Base-by-base conservation (phyloP, 2,888 invertebrate species). In the Dendrolimus pini region DNA sequence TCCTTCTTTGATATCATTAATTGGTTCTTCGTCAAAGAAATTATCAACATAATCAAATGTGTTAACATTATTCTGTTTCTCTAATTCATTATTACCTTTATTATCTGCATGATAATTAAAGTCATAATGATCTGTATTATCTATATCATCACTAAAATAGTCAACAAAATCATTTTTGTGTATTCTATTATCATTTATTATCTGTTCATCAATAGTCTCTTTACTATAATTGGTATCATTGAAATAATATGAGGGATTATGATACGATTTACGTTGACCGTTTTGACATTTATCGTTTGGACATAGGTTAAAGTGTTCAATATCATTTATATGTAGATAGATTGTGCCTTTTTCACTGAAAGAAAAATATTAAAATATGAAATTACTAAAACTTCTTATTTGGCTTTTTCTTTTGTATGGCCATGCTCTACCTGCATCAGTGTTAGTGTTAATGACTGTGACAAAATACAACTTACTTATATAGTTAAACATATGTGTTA, bases 331-430 rank as follows among this genome's bases (percentile, higher is more conserved):
- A 62, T 86, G 83, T 6, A 88, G 63, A 53, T 85, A 83, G 7
- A 85, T 62, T n/a, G 81, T 78, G 0, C 82, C 82, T 61, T 79
- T 83, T 68, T 89, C 87, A 60, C 89, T 89, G 77, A n/a, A 81
- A 81, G 55, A 3, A 52, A 53, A 54, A 54, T 54, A 57, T 30
- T 54, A 54, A 54, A 58, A 47, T 30, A 30, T 30, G 30, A 30
- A 30, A 30, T 30, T 30, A 30, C 30, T 6, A 30, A 30, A 30
- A 6, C 30, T 30, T 30, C 30, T 30, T 30, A 30, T 1, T 6
- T 30, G 30, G 30, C 6, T 30, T 0, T 30, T 3, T 30, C 30
- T 30, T 6, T 30, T 30, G 3, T 30, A 6, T 30, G 6, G 6
- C 6, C 30, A 0, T 30, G 30, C 30, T 6, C 30, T 0, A 6